phyloP scores from a whole-genome alignment of 2,113 vertebrate genomes.

The Anas platyrhynchos region DNA sequence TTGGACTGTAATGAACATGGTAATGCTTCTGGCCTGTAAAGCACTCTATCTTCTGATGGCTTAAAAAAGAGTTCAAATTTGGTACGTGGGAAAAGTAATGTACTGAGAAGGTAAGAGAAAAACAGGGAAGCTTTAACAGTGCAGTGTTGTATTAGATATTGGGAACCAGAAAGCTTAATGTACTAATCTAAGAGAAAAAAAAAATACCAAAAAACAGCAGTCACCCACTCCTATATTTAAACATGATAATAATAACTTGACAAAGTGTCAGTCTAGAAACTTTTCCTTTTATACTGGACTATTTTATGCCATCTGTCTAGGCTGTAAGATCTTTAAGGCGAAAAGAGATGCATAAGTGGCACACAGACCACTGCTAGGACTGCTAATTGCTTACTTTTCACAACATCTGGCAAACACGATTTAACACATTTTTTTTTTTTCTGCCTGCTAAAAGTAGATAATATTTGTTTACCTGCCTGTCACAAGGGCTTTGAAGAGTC shows the following conservation, averaged over 20 bases:
- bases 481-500: neutral
- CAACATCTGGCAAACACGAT: slow-evolving; percentile 27
- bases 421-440: neutral
- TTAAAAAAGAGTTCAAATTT: neutral
- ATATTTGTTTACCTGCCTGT: slow-evolving; percentile 47
- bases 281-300: neutral
- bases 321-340: slow-evolving; percentile 17
- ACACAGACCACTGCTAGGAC: neutral
- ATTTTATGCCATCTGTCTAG: slow-evolving; percentile 28
- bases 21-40: neutral
- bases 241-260: neutral
- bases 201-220: rapidly evolving
- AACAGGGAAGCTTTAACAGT: neutral
- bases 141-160: neutral
- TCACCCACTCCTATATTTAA: neutral
- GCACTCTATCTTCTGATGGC: neutral
- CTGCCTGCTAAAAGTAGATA: neutral
- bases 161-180: neutral
- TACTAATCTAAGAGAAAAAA: neutral
- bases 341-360: slow-evolving; percentile 4
- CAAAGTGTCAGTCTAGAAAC: neutral
- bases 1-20: neutral
- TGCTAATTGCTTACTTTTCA: slow-evolving; percentile 31
- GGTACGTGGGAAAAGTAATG: neutral
- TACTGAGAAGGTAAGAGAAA: neutral